Base-by-base conservation (phyloP, 2,797 vertebrate genomes). In the Crax fasciolata region DNA sequence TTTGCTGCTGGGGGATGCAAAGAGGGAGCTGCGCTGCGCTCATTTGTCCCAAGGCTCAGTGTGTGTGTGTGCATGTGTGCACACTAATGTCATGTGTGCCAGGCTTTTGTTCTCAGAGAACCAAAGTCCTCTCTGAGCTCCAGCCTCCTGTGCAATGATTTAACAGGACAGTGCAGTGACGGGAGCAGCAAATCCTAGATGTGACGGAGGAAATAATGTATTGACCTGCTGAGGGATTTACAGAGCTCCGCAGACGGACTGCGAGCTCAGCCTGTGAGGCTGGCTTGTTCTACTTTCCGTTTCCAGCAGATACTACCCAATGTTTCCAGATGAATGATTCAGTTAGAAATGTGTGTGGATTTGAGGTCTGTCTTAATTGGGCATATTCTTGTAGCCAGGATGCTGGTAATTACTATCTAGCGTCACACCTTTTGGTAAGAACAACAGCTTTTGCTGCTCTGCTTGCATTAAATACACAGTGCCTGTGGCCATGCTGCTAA, bases 51-150 rank as follows among this genome's bases (percentile, higher is more conserved):
- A 16, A 79, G 91, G 89, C 78, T 77, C 82, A 19, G 55, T 12
- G 70, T n/a, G 59, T 23, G 23, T 51, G 38, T 0, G 7, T 3
- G 2, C 49, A 17, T 62, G 32, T 12, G 1, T 59, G 65, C 0
- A 13, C 52, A 15, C 72, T 80, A n/a, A 72, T 87, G 72, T 87
- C 75, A 32, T 87, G 23, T 44, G 21, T 81, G 38, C 5, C 3
- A 59, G 58, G 83, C 83, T 90, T 96, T 96, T 95, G 91, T 96
- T 91, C 71, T 76, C 85, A 5, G 32, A 54, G 10, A 28, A 59
- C 39, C 9, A 5, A 17, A 73, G 51, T 54, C 89, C 66, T 76
- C 49, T n/a, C 58, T 30, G 39, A 86, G 41, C 19, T 81, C 70
- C 30, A 68, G 44, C 71, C 70, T 84, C 73, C 66, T 76, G 76